phyloP scores from a whole-genome alignment of 2,113 vertebrate species.

The Alectura lathami region DNA sequence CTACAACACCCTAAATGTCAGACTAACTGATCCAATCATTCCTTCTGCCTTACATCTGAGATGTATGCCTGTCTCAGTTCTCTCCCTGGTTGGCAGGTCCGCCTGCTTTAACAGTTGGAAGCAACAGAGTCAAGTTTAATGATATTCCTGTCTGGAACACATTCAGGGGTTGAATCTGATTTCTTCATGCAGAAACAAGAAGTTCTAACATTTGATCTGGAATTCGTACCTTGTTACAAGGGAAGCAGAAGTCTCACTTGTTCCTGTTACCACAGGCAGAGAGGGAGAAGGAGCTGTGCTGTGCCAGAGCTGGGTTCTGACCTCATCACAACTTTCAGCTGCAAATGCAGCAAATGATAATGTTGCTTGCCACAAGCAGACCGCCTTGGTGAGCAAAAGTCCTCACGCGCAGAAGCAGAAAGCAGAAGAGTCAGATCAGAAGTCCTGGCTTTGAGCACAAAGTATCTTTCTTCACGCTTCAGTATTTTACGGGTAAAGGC shows the following conservation, averaged over 20 bases:
- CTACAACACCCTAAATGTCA: conserved; percentile 23
- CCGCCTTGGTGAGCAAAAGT: background rate
- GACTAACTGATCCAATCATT: background rate
- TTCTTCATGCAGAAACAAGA: background rate
- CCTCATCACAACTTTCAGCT: background rate
- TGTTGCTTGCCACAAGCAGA: background rate
- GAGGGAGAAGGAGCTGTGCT: background rate
- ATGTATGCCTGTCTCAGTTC: background rate
- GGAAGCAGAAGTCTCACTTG: conserved; percentile 2
- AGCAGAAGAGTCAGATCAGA: background rate
- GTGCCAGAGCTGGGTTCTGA: conserved; percentile 1
- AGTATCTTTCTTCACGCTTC: background rate
- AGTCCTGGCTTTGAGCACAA: background rate
- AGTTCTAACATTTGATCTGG: conserved; percentile 17
- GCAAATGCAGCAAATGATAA: background rate
- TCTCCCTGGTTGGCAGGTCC: background rate
- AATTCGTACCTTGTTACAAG: background rate
- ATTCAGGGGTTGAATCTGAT: background rate
- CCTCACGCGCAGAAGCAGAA: background rate
- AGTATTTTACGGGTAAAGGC: background rate
- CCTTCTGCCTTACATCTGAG: background rate
- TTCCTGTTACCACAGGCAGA: background rate
- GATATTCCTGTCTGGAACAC: background rate
- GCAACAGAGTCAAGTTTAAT: background rate
- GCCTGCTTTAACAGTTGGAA: background rate